A percentile compares a stretch with the other conserved stretches of the same genome.
Evolutionary conservation across 2,113 vertebrate species (phyloP).

Genomic region (Donacobius atricapilla): DNA sequence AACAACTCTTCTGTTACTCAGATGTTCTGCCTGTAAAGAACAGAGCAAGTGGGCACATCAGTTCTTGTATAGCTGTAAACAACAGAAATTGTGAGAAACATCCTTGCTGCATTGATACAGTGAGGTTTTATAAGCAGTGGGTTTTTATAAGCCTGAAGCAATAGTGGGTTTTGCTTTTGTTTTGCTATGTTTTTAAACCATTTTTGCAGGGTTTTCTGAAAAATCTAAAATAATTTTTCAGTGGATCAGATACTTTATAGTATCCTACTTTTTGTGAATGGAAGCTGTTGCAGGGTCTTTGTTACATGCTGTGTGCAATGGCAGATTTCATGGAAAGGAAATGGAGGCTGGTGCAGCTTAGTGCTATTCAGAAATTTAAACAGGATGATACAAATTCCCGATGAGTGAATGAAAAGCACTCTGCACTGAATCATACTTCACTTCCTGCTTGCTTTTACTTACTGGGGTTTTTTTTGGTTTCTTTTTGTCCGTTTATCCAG

Average conservation of each 20-base stretch:
- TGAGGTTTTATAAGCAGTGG: background rate
- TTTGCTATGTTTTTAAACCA: background rate
- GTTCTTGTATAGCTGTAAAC: background rate
- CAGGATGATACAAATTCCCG: background rate
- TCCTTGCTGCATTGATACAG: background rate
- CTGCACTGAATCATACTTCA: background rate
- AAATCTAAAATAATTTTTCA: background rate
- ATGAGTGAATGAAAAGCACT: background rate
- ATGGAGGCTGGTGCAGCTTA: background rate
- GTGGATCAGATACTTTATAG: background rate
- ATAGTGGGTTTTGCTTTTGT: background rate
- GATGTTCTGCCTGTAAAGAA: background rate
- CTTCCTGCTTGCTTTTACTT: background rate
- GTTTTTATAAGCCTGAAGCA: background rate
- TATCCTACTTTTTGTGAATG: background rate
- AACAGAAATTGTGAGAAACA: background rate
- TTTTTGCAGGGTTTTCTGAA: background rate
- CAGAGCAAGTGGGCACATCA: background rate
- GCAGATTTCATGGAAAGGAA: background rate
- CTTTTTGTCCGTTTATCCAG: background rate
- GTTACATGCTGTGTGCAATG: background rate
- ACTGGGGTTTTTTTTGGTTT: background rate
- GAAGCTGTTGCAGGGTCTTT: background rate
- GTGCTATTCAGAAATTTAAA: background rate
- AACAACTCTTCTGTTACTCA: background rate